phyloP scores from a whole-genome alignment of 2,113 vertebrate species.

The Calypte anna region DNA sequence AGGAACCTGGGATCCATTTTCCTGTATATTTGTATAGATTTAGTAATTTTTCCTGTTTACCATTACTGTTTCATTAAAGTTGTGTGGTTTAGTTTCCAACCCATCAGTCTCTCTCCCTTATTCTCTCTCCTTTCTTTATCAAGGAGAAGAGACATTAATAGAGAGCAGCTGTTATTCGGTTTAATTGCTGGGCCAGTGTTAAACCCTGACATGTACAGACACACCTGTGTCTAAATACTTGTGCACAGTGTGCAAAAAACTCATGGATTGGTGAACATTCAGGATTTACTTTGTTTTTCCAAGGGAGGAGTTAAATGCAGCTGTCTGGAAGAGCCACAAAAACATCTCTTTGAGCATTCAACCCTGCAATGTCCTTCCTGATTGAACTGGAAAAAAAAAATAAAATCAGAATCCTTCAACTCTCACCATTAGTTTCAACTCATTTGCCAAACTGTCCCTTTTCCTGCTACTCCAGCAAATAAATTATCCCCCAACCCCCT shows the following conservation, averaged over 20 bases:
- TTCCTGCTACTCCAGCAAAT: background rate
- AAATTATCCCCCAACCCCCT: background rate
- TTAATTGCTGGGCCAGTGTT: no score
- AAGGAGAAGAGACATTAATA: no score
- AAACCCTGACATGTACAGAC: background rate
- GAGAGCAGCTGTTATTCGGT: no score
- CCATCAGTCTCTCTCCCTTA: no score
- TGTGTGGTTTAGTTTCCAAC: no score
- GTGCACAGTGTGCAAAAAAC: background rate
- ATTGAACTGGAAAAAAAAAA: background rate
- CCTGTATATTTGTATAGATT: no score
- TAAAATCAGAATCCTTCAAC: background rate
- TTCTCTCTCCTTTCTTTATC: no score
- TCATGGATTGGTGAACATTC: background rate
- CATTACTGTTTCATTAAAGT: no score
- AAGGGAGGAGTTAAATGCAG: background rate
- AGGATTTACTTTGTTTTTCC: background rate
- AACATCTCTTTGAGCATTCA: background rate
- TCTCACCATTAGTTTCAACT: background rate
- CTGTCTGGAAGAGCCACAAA: background rate
- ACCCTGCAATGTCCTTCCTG: background rate
- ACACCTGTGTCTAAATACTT: background rate
- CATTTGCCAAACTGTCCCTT: background rate
- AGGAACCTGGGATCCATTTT: no score
- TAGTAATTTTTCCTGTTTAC: no score